Evolutionary conservation across 35 echinoderm and acorn worm genomes (phyloP).

Genomic region (Patiria miniata): DNA sequence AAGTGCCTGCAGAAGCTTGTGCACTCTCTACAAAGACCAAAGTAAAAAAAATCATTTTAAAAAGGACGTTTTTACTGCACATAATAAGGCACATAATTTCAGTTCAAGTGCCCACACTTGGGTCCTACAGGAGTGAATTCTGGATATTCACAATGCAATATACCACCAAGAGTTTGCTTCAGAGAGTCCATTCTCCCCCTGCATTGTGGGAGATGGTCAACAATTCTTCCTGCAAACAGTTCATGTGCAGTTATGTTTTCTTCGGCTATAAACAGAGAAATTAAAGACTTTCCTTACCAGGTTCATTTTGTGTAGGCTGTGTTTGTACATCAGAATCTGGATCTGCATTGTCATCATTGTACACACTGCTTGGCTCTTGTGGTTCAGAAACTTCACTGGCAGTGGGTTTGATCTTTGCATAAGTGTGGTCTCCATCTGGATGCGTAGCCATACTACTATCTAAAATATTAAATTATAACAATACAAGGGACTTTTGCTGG

Average conservation of each 20-base stretch:
- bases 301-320: not conserved
- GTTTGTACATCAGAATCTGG: no score
- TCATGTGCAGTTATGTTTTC: no score
- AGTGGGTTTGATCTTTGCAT: not conserved
- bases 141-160: no score
- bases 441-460: not conserved
- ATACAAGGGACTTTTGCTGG: not conserved
- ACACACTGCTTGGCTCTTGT: not conserved
- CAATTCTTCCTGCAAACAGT: no score
- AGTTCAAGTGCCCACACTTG: not conserved
- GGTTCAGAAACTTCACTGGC: not conserved
- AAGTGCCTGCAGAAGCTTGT: not conserved
- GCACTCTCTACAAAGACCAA: not conserved
- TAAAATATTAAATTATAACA: not conserved
- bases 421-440: not conserved
- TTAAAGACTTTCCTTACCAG: not conserved
- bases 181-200: no score
- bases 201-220: no score
- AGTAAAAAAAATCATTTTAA: not conserved
- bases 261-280: not conserved
- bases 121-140: not conserved
- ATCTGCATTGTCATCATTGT: not conserved
- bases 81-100: not conserved
- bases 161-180: no score
- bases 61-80: not conserved